Conservation (phyloP, 2,888 invertebrate species). For the Rhagonycha fulva region DNA sequence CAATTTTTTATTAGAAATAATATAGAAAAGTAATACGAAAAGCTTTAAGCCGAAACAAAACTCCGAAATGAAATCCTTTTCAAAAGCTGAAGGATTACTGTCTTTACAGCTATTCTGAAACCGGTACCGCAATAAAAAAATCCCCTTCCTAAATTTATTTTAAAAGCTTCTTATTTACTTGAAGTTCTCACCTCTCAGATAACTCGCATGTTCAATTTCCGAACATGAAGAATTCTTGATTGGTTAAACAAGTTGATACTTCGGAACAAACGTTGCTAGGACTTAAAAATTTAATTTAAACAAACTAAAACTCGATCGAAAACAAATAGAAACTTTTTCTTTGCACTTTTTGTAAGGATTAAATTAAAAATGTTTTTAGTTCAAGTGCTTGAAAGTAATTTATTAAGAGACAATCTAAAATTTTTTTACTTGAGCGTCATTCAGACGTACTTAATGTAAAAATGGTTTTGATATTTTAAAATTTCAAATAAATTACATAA, state of each 20-base stretch:
- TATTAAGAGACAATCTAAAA: not conserved
- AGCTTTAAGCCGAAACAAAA: conserved; percentile 15
- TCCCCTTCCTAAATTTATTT: conserved; percentile 26
- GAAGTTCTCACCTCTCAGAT: conserved; percentile 26
- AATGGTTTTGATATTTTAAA: not conserved
- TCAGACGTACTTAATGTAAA: not conserved
- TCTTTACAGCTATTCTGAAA: conserved; percentile 28
- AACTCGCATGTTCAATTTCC: conserved; percentile 27
- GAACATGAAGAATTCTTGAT: conserved; percentile 18
- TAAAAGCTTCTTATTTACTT: conserved; percentile 29
- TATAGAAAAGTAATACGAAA: not conserved
- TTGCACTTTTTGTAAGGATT: conserved; percentile 1
- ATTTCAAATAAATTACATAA: not conserved
- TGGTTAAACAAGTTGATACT: conserved; percentile 17
- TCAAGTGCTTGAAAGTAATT: not conserved
- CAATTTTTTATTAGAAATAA: not conserved
- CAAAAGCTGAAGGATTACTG: conserved; percentile 19
- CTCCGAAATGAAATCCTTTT: conserved; percentile 24
- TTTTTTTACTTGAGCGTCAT: not conserved
- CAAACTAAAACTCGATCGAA: not conserved
- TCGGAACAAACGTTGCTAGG: conserved; percentile 9
- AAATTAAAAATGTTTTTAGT: conserved; percentile 9
- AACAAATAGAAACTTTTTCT: not conserved
- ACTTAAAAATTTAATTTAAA: not conserved
- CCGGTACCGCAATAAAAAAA: conserved; percentile 28